Conservation (phyloP, 2,113 vertebrate species). For the Oenanthe melanoleuca region DNA sequence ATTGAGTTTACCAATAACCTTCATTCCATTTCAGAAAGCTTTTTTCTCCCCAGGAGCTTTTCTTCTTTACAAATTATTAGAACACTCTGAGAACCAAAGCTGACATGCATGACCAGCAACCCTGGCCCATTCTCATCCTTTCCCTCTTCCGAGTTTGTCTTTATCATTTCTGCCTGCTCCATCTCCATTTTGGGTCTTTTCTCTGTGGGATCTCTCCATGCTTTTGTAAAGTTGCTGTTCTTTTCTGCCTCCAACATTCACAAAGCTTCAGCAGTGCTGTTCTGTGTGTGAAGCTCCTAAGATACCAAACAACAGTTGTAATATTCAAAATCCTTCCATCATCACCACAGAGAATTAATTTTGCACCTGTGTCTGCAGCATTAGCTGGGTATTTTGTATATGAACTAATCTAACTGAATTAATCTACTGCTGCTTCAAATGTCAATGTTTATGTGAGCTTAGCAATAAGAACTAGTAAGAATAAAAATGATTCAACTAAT, state of each 20-base stretch:
- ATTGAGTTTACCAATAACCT: neutral
- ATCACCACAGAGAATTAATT: neutral
- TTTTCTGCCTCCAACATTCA: neutral
- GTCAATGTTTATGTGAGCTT: neutral
- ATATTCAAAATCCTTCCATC: neutral
- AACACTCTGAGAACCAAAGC: neutral
- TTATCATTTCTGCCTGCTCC: neutral
- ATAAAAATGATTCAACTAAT: neutral
- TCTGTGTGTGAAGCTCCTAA: neutral
- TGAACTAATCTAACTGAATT: neutral
- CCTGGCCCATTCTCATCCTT: neutral
- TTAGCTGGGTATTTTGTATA: neutral
- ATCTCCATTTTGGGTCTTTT: neutral
- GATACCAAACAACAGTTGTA: neutral
- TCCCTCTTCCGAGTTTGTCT: neutral
- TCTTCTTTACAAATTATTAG: neutral
- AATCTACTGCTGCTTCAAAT: neutral
- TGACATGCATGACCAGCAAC: neutral
- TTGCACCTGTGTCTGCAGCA: neutral
- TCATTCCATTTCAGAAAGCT: neutral
- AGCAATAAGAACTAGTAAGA: neutral
- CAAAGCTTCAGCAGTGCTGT: neutral
- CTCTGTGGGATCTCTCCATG: neutral
- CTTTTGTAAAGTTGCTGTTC: neutral
- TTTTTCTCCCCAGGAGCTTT: fast-evolving